Base-by-base conservation (phyloP, 2,113 vertebrate species). In the Fulmarus glacialis region DNA sequence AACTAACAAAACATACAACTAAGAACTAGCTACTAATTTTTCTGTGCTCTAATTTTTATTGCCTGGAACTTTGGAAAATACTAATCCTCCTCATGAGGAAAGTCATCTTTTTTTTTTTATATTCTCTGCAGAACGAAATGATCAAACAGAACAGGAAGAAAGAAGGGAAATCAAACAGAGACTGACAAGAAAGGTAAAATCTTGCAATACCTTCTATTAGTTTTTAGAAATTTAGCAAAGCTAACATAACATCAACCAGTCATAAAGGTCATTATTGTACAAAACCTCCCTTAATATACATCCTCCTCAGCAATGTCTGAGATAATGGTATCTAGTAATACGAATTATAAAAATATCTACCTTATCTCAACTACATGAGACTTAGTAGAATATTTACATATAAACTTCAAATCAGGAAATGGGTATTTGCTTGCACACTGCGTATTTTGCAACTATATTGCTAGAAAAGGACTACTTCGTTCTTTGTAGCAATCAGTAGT, bases 81-180 rank as follows among this genome's bases (percentile, higher is more conserved):
- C 40, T 7, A 34, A 45, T 68, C 38, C 40, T 74, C 64, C 89
- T 34, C 48, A 82, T 81, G 79, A 93, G 75, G 77, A 97, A 96
- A 94, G 20, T 97, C 13, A 96, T 95, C 64, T 71, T 90, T 11
- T 92, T 90, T 11, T 92, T 20, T 92, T 71, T 66, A 47, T 90
- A 74, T 89, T 98, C 89, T 96, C 87, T 15, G 45, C 98, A 99
- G 99, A 99, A 97, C 99, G 99, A 96, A 99, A 99, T 88, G 99
- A 99, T 93, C 99, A 99, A 98, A 99, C 98, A 22, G 99, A 99
- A 64, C 99, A 99, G 93, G 99, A 99, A 70, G 99, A 99, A 97
- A 99, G 99, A 92, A 98, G 99, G 60, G 99, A 99, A 97, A 99
- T 99, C 97, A 99, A 99, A 96, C 99, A 99, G 96, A 98, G 99